A percentile compares a stretch with the other conserved stretches of the same genome.
Evolutionary conservation across 2,797 vertebrate species (phyloP).

Genomic region (Periparus ater): DNA sequence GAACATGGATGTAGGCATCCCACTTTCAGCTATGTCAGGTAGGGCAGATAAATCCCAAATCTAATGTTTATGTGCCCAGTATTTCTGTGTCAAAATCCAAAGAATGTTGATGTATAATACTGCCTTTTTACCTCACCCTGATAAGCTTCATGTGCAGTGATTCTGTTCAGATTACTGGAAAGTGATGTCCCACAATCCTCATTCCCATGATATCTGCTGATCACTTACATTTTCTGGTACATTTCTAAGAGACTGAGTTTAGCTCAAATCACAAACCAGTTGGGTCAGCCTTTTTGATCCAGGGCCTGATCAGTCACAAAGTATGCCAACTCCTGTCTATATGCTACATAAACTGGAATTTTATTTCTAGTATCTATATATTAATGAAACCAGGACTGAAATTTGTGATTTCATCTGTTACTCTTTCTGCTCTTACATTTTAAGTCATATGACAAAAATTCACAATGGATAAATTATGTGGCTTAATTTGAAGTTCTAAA

Average conservation of each 20-base stretch:
- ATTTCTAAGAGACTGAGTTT: background rate
- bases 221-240: background rate
- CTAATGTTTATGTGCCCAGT: background rate
- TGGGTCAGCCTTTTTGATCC: background rate
- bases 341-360: background rate
- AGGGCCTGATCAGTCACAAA: background rate
- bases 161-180: background rate
- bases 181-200: background rate
- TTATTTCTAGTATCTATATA: background rate
- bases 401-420: background rate
- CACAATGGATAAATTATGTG: background rate
- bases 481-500: slow-evolving; percentile 2
- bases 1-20: background rate
- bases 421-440: background rate
- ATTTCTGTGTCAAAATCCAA: background rate
- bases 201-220: background rate
- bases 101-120: background rate
- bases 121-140: background rate
- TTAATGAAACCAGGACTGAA: background rate
- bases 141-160: background rate
- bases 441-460: background rate
- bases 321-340: background rate
- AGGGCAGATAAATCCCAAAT: background rate
- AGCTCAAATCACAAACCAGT: background rate
- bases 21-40: background rate